Evolutionary conservation across 2,888 invertebrate genomes (phyloP).

Genomic region (Allygus modestus): DNA sequence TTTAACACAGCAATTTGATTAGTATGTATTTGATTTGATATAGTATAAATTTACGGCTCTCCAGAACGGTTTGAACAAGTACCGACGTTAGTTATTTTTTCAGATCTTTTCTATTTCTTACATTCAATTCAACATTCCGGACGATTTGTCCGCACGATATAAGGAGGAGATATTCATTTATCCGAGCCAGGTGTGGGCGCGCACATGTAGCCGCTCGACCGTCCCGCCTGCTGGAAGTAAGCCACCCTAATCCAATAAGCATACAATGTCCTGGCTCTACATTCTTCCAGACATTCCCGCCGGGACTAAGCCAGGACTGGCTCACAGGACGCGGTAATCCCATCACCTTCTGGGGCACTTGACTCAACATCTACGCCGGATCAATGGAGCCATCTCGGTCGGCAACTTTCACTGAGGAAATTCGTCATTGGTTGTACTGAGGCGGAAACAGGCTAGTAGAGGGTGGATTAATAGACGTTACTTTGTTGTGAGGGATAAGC

Average conservation of each 20-base stretch:
- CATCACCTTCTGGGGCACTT: constrained; percentile 44
- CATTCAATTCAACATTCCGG: too few relatives aligned
- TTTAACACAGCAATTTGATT: too few relatives aligned
- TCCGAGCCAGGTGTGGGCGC: background rate
- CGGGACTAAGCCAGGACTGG: too few relatives aligned
- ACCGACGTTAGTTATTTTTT: too few relatives aligned
- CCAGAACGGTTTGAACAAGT: too few relatives aligned
- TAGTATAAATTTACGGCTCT: too few relatives aligned
- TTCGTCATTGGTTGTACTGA: background rate
- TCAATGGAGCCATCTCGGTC: constrained; percentile 23
- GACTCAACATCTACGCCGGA: constrained; percentile 24
- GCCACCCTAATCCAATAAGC: constrained; percentile 56
- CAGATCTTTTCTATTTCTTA: too few relatives aligned
- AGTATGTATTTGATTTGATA: too few relatives aligned
- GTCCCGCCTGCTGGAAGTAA: constrained; percentile 46
- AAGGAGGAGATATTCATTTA: background rate
- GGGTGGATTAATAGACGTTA: background rate
- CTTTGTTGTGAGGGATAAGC: background rate
- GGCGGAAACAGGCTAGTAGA: background rate
- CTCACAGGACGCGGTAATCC: constrained; percentile 16
- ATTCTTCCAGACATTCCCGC: constrained; percentile 54
- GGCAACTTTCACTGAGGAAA: constrained; percentile 14
- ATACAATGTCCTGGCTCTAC: constrained; percentile 51
- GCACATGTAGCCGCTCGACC: background rate
- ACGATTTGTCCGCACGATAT: background rate